These are phyloP conservation scores for Aphelenchoides avenae DNA, from an alignment of 1,140 invertebrate species.

Conservation along the genomic window DNA sequence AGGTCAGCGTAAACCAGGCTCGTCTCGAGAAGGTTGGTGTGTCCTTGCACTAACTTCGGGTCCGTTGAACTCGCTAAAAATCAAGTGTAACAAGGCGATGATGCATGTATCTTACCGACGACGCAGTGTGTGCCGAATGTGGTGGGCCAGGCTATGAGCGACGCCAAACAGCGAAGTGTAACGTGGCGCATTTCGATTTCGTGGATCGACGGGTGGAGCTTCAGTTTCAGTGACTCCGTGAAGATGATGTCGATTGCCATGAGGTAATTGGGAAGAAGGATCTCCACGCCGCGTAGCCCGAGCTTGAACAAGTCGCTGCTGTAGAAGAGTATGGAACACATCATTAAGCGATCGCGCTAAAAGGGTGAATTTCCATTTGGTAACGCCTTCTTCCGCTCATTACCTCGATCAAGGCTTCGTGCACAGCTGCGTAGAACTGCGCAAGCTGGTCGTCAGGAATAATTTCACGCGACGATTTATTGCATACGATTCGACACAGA, in stretches of 20 bases:
- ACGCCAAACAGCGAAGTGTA: constrained; percentile 44
- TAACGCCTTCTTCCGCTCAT: constrained; percentile 62
- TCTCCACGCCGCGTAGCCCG: constrained; percentile 85
- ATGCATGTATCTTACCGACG: too few relatives aligned
- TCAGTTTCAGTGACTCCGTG: constrained; percentile 69
- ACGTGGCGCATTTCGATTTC: constrained; percentile 54
- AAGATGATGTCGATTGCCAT: constrained; percentile 81
- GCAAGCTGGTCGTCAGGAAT: constrained; percentile 89
- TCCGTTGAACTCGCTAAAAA: too few relatives aligned
- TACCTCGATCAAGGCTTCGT: constrained; percentile 74
- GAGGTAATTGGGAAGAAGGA: constrained; percentile 81
- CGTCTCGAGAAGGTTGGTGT: too few relatives aligned
- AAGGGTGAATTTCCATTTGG: constrained; percentile 68
- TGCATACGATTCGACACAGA: constrained; percentile 87
- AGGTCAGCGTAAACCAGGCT: too few relatives aligned
- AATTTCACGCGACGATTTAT: constrained; percentile 90
- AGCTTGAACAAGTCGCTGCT: constrained; percentile 72
- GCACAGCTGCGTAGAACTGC: constrained; percentile 84
- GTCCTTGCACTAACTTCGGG: too few relatives aligned
- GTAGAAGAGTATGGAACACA: constrained; percentile 57
- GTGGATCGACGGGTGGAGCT: constrained; percentile 57
- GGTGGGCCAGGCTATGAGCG: constrained; percentile 55
- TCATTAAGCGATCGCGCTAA: constrained; percentile 50
- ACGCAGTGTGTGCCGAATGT: constrained; percentile 38
- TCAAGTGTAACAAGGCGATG: constrained; percentile 6